These are phyloP conservation scores for Melanotaenia maccullochi DNA, from an alignment of 2,797 vertebrate genomes.

Conservation along the genomic window DNA sequence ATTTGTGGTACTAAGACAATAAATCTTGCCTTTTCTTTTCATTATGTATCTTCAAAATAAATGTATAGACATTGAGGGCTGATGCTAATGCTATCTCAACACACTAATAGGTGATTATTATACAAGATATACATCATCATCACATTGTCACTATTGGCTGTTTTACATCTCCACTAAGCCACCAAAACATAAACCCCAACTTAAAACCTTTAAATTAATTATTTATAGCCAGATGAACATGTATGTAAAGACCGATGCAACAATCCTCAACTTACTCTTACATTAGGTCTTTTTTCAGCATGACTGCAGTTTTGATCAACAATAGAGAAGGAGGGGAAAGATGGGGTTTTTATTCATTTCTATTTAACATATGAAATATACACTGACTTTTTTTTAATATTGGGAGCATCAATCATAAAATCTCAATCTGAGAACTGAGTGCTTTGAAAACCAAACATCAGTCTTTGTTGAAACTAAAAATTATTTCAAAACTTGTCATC, in stretches of 20 bases:
- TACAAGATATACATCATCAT: neutral
- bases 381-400: neutral
- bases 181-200: neutral
- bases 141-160: neutral
- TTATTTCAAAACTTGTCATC: constrained; percentile 48
- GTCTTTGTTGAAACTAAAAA: constrained; percentile 49
- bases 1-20: neutral
- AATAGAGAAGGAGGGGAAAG: neutral
- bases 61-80: neutral
- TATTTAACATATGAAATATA: neutral
- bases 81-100: neutral
- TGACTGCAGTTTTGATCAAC: neutral
- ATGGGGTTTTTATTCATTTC: neutral
- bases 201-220: no score
- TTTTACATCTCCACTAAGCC: neutral
- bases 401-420: constrained; percentile 31
- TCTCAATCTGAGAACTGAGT: constrained; percentile 10
- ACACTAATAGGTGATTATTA: neutral
- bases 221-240: neutral
- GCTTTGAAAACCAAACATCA: constrained; percentile 55
- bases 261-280: neutral
- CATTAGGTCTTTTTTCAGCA: neutral
- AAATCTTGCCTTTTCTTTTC: neutral
- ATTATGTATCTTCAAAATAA: neutral
- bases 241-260: neutral